A percentile compares a stretch with the other conserved stretches of the same genome.
phyloP scores from a whole-genome alignment of 2,797 vertebrate species.

The Zalophus californianus region DNA sequence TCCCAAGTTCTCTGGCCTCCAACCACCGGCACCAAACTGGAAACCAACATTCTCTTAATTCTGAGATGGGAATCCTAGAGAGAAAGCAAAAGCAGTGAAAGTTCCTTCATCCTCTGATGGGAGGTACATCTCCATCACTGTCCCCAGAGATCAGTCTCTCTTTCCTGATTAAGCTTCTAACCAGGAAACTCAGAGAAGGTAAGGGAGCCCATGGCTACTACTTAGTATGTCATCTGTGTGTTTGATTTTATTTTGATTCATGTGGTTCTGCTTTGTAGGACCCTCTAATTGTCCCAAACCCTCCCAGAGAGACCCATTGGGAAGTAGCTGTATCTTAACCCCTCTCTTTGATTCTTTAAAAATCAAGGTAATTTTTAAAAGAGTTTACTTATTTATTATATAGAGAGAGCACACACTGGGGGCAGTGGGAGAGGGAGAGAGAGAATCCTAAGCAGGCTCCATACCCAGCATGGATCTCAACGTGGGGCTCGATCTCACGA shows the following conservation, averaged over 20 bases:
- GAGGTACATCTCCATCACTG: neutral
- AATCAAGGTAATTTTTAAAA: neutral
- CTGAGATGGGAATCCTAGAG: neutral
- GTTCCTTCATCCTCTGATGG: neutral
- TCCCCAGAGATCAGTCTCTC: neutral
- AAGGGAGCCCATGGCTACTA: neutral
- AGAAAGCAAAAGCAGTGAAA: neutral
- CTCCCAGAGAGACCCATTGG: neutral
- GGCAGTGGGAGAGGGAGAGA: neutral
- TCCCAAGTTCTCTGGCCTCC: neutral
- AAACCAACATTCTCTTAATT: neutral
- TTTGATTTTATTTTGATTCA: slow-evolving; percentile 37
- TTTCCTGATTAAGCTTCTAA: neutral
- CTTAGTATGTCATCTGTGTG: neutral
- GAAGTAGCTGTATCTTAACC: neutral
- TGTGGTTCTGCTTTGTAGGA: neutral
- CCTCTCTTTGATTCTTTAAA: slow-evolving; percentile 8
- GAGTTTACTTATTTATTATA: neutral
- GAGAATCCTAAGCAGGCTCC: neutral
- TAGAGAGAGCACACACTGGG: neutral
- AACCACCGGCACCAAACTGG: neutral
- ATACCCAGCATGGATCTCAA: neutral
- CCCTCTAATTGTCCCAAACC: neutral
- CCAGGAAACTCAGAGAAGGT: neutral
- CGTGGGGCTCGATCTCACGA: too few species aligned